Evolutionary conservation across 2,888 invertebrate genomes (phyloP).

Genomic region (Tineola bisselliella): DNA sequence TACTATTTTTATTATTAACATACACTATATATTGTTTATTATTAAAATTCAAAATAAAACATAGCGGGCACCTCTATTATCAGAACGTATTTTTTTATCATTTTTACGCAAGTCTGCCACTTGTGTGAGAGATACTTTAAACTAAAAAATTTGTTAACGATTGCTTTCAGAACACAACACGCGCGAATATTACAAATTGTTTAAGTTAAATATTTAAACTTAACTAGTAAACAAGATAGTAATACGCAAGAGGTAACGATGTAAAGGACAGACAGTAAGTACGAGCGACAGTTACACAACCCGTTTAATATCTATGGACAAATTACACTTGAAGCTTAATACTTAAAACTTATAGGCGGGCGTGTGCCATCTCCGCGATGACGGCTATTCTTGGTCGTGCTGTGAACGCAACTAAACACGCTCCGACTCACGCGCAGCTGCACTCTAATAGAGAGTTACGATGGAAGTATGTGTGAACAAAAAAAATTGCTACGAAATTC

Average conservation of each 20-base stretch:
- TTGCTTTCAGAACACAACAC: neutral
- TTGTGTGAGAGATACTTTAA: too few species aligned
- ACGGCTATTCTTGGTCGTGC: constrained; percentile 60
- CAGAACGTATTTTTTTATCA: neutral
- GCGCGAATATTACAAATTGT: constrained; percentile 16
- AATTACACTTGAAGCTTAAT: constrained; percentile 19
- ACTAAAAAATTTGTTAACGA: too few species aligned
- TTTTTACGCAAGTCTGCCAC: neutral
- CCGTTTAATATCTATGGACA: constrained; percentile 32
- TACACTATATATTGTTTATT: neutral
- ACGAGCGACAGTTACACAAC: constrained; percentile 35
- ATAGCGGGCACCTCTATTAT: neutral
- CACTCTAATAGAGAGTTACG: constrained; percentile 39
- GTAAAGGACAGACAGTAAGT: constrained; percentile 26
- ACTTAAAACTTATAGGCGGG: constrained; percentile 32
- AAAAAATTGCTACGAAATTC: constrained; percentile 42
- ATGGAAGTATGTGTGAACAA: constrained; percentile 29
- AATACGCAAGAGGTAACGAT: constrained; percentile 21
- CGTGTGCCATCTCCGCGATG: constrained; percentile 28
- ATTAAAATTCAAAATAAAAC: neutral
- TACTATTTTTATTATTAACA: neutral
- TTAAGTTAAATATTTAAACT: constrained; percentile 28
- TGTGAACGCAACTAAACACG: constrained; percentile 57
- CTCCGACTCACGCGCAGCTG: constrained; percentile 50
- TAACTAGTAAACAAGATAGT: constrained; percentile 33